Conservation (phyloP, 2,113 vertebrate genomes). For the Cichladusa arquata region DNA sequence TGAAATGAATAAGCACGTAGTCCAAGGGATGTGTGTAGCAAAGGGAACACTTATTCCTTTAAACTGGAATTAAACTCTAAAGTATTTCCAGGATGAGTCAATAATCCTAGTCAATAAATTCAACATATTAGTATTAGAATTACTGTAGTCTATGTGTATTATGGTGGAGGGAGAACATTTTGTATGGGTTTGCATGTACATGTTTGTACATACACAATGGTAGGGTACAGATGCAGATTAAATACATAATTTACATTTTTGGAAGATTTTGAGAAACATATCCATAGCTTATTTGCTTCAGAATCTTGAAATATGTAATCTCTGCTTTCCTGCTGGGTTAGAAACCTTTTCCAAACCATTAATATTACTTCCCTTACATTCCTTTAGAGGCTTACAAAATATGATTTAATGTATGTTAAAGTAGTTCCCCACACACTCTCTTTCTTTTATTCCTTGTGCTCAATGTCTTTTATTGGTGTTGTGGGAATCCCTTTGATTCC, state of each 20-base stretch:
- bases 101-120: background rate
- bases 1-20: background rate
- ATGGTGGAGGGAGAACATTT: background rate
- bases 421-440: background rate
- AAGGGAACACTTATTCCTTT: background rate
- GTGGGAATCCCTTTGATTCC: slow-evolving; percentile 12
- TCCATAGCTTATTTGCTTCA: background rate
- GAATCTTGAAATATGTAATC: background rate
- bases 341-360: slow-evolving; percentile 5
- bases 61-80: background rate
- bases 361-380: slow-evolving; percentile 12
- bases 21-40: background rate
- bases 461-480: background rate
- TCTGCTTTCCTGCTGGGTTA: background rate
- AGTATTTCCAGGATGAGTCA: background rate
- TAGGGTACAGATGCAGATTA: background rate
- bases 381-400: slow-evolving; percentile 33
- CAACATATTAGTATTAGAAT: background rate
- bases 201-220: background rate
- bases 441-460: background rate
- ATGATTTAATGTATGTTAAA: background rate
- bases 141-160: background rate
- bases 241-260: background rate
- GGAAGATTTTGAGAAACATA: background rate
- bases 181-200: background rate